Percentiles rank a stretch among this genome's conserved stretches.
These are phyloP conservation scores for Zaprionus vittiger DNA, from an alignment of 1,140 invertebrate genomes.

Conservation along the genomic window DNA sequence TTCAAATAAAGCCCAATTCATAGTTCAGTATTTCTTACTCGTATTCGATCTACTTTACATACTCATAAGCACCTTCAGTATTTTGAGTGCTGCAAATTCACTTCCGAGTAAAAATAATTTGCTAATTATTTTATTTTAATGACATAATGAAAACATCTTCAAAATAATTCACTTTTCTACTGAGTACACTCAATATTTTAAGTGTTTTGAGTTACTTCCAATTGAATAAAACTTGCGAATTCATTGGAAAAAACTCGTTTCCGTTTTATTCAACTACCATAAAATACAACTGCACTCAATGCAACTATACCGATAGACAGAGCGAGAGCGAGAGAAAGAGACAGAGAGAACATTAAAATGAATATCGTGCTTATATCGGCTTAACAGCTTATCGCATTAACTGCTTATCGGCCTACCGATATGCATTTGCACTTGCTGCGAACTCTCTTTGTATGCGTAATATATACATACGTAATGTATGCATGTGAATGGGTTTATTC, in stretches of 20 bases:
- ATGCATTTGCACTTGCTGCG: background rate
- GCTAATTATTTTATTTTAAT: background rate
- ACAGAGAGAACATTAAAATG: slow-evolving; percentile 2
- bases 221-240: background rate
- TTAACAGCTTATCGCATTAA: slow-evolving; percentile 9
- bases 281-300: background rate
- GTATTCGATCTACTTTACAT: background rate
- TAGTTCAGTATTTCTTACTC: background rate
- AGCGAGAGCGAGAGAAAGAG: background rate
- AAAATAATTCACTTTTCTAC: no score
- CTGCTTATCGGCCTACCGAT: slow-evolving; percentile 6
- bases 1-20: background rate
- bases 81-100: background rate
- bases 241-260: background rate
- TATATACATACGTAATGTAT: background rate
- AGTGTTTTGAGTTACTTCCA: background rate
- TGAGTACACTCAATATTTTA: background rate
- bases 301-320: background rate
- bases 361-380: slow-evolving; percentile 12
- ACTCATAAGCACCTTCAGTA: background rate
- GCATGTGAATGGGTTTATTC: background rate
- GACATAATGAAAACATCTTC: no score
- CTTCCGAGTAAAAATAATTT: background rate
- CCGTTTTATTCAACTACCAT: background rate
- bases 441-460: background rate